phyloP scores from a whole-genome alignment of 2,113 vertebrate genomes.

The Ceuthmochares aereus region DNA sequence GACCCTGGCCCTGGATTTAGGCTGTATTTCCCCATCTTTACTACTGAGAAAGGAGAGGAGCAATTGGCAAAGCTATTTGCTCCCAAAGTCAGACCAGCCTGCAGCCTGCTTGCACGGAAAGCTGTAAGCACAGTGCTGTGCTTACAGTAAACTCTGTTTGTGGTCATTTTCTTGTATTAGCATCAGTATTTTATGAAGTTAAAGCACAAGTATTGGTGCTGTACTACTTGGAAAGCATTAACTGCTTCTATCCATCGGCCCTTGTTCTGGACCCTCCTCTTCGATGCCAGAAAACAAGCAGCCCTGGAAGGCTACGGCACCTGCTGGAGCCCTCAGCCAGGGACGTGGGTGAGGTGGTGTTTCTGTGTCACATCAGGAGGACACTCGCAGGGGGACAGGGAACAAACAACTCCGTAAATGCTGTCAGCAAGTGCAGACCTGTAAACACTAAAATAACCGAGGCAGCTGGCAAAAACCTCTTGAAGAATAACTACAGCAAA shows the following conservation, averaged over 20 bases:
- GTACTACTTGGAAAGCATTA: not conserved
- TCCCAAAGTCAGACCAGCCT: not conserved
- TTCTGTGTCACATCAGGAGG: not conserved
- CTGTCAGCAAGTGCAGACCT: constrained; percentile 4
- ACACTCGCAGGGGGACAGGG: not conserved
- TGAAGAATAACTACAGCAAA: not conserved
- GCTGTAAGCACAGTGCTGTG: not conserved
- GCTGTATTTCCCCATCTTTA: not conserved
- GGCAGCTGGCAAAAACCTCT: not conserved
- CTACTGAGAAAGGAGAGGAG: not conserved
- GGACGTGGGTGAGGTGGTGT: not conserved
- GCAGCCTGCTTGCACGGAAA: not conserved
- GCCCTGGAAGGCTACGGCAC: not conserved
- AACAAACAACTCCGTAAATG: not conserved
- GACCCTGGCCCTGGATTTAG: not conserved
- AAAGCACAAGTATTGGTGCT: not conserved
- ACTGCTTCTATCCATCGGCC: not conserved
- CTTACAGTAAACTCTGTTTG: not conserved
- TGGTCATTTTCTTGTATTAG: not conserved
- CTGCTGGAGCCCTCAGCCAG: not conserved
- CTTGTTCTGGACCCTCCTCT: not conserved
- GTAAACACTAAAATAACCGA: not conserved
- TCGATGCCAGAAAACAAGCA: not conserved
- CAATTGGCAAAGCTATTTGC: not conserved
- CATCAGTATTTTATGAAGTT: not conserved